These are phyloP conservation scores for Thera obeliscata DNA, from an alignment of 2,888 invertebrate genomes.

Conservation along the genomic window DNA sequence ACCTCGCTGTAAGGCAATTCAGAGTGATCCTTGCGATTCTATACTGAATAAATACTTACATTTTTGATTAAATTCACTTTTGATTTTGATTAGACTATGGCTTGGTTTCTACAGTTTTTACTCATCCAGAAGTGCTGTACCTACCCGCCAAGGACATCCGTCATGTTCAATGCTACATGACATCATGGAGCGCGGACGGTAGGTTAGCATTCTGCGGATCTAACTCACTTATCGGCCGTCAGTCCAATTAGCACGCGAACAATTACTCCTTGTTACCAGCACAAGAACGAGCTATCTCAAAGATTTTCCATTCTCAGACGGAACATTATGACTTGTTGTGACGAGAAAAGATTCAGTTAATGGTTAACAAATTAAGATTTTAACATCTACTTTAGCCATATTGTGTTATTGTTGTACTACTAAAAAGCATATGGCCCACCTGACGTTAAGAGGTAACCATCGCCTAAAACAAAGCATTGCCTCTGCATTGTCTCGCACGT, in stretches of 20 bases:
- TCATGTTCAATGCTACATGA: conserved; percentile 33
- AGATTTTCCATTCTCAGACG: conserved; percentile 11
- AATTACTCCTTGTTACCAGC: conserved; percentile 17
- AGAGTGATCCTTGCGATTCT: no score
- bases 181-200: conserved; percentile 22
- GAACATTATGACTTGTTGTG: neutral
- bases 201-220: conserved; percentile 26
- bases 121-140: neutral
- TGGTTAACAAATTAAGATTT: neutral
- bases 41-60: no score
- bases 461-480: no score
- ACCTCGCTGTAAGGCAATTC: no score
- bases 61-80: no score
- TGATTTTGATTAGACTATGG: no score
- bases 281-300: neutral
- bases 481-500: no score
- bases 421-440: no score
- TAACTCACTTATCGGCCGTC: conserved; percentile 35
- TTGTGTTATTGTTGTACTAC: no score
- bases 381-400: no score
- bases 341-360: no score
- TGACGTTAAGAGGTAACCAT: no score
- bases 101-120: neutral
- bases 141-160: conserved; percentile 10
- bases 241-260: conserved; percentile 23